These are phyloP conservation scores for Umimayanthus chanpuru DNA, from an alignment of 92 coral and sea anemone genomes.

Conservation along the genomic window DNA sequence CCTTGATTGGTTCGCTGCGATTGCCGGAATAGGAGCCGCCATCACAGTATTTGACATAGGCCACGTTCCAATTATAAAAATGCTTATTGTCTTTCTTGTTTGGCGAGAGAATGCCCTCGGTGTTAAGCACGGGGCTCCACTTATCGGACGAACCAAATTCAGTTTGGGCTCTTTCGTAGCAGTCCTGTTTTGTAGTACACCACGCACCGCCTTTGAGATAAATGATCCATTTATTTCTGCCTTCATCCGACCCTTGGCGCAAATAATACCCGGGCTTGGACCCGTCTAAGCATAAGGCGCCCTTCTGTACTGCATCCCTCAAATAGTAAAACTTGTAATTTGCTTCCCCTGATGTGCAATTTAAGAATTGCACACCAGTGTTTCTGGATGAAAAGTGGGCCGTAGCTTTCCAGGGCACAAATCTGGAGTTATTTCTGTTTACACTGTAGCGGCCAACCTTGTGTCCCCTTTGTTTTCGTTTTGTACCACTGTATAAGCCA, in stretches of 20 bases:
- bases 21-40: slow-evolving; percentile 60
- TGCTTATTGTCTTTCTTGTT: slow-evolving; percentile 19
- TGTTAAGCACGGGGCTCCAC: slow-evolving; percentile 7
- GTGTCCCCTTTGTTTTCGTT: background rate
- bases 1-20: slow-evolving; percentile 48
- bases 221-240: slow-evolving; percentile 44
- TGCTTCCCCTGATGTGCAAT: background rate
- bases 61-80: slow-evolving; percentile 58
- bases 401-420: background rate
- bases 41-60: slow-evolving; percentile 53
- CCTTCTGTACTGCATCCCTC: slow-evolving; percentile 63
- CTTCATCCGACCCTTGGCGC: slow-evolving; percentile 61
- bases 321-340: slow-evolving; percentile 57
- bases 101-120: slow-evolving; percentile 42
- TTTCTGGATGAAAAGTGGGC: slow-evolving; percentile 3
- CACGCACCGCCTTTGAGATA: slow-evolving; percentile 55
- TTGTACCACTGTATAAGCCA: background rate
- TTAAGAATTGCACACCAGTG: background rate
- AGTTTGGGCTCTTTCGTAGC: slow-evolving; percentile 42
- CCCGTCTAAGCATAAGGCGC: slow-evolving; percentile 91
- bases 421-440: slow-evolving; percentile 3
- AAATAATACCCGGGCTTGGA: slow-evolving; percentile 83
- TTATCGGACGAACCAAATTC: slow-evolving; percentile 42
- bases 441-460: background rate
- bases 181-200: slow-evolving; percentile 51